Evolutionary conservation across 1,140 invertebrate species (phyloP), one percentile per base, ranked within the genome.

Genomic region (Colletes latitarsis): DNA sequence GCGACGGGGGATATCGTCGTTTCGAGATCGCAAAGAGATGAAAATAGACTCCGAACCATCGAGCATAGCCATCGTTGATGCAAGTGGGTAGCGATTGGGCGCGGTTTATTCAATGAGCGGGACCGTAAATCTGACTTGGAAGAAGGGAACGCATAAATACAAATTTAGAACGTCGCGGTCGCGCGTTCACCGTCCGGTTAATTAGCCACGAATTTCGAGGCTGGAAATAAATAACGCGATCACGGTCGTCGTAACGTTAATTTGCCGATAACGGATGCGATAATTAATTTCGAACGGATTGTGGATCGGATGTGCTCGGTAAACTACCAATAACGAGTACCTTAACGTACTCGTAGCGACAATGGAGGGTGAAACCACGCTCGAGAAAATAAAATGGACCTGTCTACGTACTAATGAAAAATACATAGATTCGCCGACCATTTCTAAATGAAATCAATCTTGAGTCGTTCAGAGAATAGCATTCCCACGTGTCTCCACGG

Each of bases 51-150:
- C 1, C 17, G 43, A 19, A 49, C 3, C 41, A 46, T 21, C 9
- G 1, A 5, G 55, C 43, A 52, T 17, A 58, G 72, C 14, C 53
- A 17, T 55, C 17, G 53, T 19, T 21, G 17, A 46, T n/a, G 43
- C 43, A n/a, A 67, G 43, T 70, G 55, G 66, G 21, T 46, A 19
- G 70, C 77, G 77, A 79, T 73, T 41, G 77, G 77, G 12, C 69
- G 52, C 70, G 69, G 77, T 79, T 79, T 79, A 64, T 73, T 73
- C 69, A n/a, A 79, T 21, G 39, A 73, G 41, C 39, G 14, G n/a
- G 49, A 0, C 43, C 70, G 19, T 79, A 79, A 79, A 79, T 79
- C 41, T 21, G 15, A 63, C 49, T 64, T 69, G 49, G 73, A 46
- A 64, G 62, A 73, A 60, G 21, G 46, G 17, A 39, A 62, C 10